Conservation (phyloP, 1,140 invertebrate genomes). For the Heterodera carotae region DNA sequence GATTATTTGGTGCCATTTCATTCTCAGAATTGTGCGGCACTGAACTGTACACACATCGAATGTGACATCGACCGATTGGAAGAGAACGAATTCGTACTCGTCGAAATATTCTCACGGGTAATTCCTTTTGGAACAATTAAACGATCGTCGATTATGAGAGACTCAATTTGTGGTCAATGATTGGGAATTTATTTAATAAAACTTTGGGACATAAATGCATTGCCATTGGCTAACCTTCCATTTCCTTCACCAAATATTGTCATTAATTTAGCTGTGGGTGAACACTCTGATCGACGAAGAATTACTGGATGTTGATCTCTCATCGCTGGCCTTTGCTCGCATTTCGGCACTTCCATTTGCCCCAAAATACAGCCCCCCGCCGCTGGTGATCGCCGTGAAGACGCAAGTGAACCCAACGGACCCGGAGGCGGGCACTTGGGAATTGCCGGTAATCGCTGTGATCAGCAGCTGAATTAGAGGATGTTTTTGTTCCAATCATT, state of each 20-base stretch:
- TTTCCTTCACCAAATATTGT: background rate
- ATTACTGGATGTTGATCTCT: constrained; percentile 56
- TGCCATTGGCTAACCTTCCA: background rate
- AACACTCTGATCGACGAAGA: constrained; percentile 63
- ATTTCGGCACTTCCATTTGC: constrained; percentile 54
- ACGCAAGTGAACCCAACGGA: constrained; percentile 58
- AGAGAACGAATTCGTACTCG: constrained; percentile 60
- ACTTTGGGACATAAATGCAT: too few species aligned
- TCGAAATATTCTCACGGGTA: constrained; percentile 61
- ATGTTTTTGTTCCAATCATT: background rate
- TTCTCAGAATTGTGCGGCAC: constrained; percentile 52
- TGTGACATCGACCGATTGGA: constrained; percentile 61
- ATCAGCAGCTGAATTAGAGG: background rate
- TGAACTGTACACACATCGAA: constrained; percentile 63
- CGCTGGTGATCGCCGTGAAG: constrained; percentile 56
- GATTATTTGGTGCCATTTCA: too few species aligned
- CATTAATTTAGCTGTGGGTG: constrained; percentile 45
- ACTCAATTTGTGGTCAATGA: too few species aligned
- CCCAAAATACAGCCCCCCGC: constrained; percentile 56
- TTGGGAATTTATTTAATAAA: too few species aligned
- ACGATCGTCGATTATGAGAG: too few species aligned
- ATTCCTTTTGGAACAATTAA: too few species aligned
- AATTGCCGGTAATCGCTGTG: constrained; percentile 14
- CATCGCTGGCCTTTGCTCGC: constrained; percentile 59
- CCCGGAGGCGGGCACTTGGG: constrained; percentile 37